These are phyloP conservation scores for Eupithecia abbreviata DNA, from an alignment of 2,888 invertebrate species.

Conservation along the genomic window DNA sequence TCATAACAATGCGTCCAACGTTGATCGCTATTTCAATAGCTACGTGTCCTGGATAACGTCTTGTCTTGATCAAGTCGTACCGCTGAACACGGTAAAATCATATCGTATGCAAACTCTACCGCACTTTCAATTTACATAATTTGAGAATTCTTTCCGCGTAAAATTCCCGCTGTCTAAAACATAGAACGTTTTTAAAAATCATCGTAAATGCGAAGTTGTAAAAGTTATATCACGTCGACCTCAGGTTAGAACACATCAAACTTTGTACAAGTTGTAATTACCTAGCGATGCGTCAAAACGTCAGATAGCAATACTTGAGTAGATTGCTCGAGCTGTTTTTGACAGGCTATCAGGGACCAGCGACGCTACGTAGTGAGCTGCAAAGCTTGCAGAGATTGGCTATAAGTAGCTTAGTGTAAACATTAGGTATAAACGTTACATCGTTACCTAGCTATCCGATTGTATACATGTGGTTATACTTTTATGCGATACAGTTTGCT, in stretches of 20 bases:
- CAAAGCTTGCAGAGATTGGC: conserved; percentile 27
- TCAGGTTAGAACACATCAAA: conserved; percentile 34
- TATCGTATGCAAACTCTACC: conserved; percentile 37
- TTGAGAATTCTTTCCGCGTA: conserved; percentile 35
- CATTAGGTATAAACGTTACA: background rate
- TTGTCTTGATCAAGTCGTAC: conserved; percentile 30
- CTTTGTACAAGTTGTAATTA: conserved; percentile 55
- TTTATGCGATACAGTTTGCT: too few species aligned
- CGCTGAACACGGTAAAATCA: conserved; percentile 28
- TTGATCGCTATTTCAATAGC: conserved; percentile 18
- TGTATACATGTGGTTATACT: background rate
- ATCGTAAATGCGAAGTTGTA: conserved; percentile 1
- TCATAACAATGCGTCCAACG: conserved; percentile 4
- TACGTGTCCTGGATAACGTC: conserved; percentile 27
- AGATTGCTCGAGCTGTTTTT: conserved; percentile 56
- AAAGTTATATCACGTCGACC: conserved; percentile 22
- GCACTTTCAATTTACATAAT: conserved; percentile 38
- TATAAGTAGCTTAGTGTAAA: conserved; percentile 13
- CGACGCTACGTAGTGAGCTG: conserved; percentile 22
- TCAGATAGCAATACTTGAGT: conserved; percentile 55
- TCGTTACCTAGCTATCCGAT: background rate
- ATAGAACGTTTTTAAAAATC: conserved; percentile 19
- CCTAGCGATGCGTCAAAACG: conserved; percentile 50
- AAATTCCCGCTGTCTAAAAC: conserved; percentile 30
- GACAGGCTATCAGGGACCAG: conserved; percentile 60